phyloP scores from a whole-genome alignment of 2,797 vertebrate species.

The Alcedo atthis region DNA sequence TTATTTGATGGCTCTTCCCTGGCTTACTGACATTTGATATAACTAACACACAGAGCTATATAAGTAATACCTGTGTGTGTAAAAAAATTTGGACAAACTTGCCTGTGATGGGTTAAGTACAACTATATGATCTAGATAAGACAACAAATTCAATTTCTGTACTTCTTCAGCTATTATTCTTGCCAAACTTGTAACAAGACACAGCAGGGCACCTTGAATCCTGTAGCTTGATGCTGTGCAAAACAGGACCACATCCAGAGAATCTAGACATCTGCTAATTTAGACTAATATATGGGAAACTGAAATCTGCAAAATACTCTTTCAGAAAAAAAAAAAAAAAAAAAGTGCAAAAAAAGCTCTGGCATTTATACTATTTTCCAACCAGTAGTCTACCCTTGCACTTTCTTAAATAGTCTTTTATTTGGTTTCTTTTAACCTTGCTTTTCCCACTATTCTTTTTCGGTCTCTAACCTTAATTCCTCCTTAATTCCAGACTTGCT shows the following conservation, averaged over 20 bases:
- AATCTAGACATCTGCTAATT: slow-evolving; percentile 61
- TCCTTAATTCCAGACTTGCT: not conserved
- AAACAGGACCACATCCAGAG: slow-evolving; percentile 57
- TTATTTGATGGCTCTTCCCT: not conserved
- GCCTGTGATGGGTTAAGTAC: not conserved
- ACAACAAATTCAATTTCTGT: not conserved
- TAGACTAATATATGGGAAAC: slow-evolving; percentile 37
- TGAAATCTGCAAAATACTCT: slow-evolving; percentile 21
- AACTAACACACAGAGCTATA: not conserved
- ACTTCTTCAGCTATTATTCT: slow-evolving; percentile 10
- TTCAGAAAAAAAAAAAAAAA: not conserved
- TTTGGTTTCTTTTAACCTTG: not conserved
- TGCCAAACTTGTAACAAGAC: slow-evolving; percentile 25
- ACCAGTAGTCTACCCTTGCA: not conserved
- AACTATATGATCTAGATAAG: not conserved
- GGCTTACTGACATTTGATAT: not conserved
- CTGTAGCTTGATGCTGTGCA: slow-evolving; percentile 15
- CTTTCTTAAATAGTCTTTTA: not conserved
- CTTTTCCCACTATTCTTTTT: not conserved
- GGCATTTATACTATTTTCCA: slow-evolving; percentile 39
- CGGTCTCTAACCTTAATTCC: not conserved
- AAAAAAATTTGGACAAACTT: not conserved
- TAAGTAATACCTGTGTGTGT: not conserved
- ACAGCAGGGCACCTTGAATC: slow-evolving; percentile 28
- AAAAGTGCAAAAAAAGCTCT: not conserved